phyloP scores from a whole-genome alignment of 2,888 invertebrate species.

The Orchestes rusci region DNA sequence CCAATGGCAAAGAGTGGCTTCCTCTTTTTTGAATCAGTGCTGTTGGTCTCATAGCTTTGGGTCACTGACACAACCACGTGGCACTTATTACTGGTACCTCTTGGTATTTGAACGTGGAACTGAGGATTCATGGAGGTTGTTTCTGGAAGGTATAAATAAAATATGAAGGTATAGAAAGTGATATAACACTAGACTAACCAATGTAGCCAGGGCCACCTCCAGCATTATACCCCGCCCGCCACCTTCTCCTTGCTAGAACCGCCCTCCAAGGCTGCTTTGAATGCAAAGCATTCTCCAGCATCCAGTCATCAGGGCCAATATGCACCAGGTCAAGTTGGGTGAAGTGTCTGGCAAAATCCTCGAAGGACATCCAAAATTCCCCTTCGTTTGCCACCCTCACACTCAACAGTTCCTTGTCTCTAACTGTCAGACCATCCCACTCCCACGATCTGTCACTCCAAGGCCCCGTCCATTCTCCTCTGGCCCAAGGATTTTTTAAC shows the following conservation, averaged over 20 bases:
- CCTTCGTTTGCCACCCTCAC: slow-evolving; percentile 58
- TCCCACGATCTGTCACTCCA: slow-evolving; percentile 65
- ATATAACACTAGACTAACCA: slow-evolving; percentile 44
- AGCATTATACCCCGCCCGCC: slow-evolving; percentile 64
- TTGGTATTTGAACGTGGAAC: slow-evolving; percentile 63
- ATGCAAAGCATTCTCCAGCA: slow-evolving; percentile 59
- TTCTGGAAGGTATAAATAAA: slow-evolving; percentile 42
- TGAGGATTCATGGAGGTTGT: slow-evolving; percentile 64
- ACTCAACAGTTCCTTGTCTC: slow-evolving; percentile 57
- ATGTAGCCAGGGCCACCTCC: slow-evolving; percentile 58
- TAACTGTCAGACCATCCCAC: slow-evolving; percentile 58
- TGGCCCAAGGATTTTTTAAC: slow-evolving; percentile 59
- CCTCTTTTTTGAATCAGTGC: slow-evolving; percentile 45
- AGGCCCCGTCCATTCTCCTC: slow-evolving; percentile 63
- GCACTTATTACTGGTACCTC: slow-evolving; percentile 56
- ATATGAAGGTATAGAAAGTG: background rate
- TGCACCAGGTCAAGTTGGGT: slow-evolving; percentile 64
- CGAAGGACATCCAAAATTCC: slow-evolving; percentile 69
- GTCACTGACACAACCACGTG: slow-evolving; percentile 67
- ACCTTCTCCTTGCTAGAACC: slow-evolving; percentile 58
- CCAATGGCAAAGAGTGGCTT: slow-evolving; percentile 56
- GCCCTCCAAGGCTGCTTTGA: slow-evolving; percentile 64
- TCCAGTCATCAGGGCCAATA: slow-evolving; percentile 71
- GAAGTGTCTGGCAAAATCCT: slow-evolving; percentile 60
- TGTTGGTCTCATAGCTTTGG: slow-evolving; percentile 54